Base-by-base conservation (phyloP, 1,140 invertebrate species). In the Sarcophaga bullata region DNA sequence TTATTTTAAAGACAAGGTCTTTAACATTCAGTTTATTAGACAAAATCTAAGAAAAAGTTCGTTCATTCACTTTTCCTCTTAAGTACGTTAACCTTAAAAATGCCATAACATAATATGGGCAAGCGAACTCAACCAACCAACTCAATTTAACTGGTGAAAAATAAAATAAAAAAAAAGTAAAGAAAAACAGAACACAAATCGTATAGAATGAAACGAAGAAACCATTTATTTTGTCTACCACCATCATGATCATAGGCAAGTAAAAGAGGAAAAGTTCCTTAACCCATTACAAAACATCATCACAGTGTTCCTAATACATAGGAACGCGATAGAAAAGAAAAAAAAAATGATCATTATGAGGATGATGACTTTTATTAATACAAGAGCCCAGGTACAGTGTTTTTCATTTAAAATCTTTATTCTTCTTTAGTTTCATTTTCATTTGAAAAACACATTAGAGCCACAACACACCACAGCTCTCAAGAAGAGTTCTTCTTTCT, bases 31-130 rank as follows among this genome's bases (percentile, higher is more conserved):
- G 19, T 68, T 68, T 68, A 25, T 68, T 68, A 68, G 62, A 68
- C 62, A 68, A 6, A 58, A 58, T 58, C 54, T 58, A 68, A 8
- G 7, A 72, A 68, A 13, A 58, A 48, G 72, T 82, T 82, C 83
- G 83, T 84, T 84, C 83, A 84, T 84, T 84, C 83, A 84, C 83
- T 72, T 84, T 82, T 84, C 81, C 46, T 19, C 25, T 68, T 68
- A 75, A 84, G 83, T 80, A 46, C 83, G 82, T 81, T 83, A 81
- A 83, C 82, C 82, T 13, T 10, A 50, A 11, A 17, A 17, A 19
- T 17, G 9, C 47, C 49, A 46, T 37, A 75, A 17, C 58, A 81
- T 9, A 9, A 37, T 37, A 48, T 50, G 58, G 49, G 17, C 46
- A 54, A 68, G 15, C 15, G 25, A 78, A 76, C 48, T n/a, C 17